These are phyloP conservation scores for Epsilonema sp. DNA, from an alignment of 2,888 invertebrate genomes.

Conservation along the genomic window DNA sequence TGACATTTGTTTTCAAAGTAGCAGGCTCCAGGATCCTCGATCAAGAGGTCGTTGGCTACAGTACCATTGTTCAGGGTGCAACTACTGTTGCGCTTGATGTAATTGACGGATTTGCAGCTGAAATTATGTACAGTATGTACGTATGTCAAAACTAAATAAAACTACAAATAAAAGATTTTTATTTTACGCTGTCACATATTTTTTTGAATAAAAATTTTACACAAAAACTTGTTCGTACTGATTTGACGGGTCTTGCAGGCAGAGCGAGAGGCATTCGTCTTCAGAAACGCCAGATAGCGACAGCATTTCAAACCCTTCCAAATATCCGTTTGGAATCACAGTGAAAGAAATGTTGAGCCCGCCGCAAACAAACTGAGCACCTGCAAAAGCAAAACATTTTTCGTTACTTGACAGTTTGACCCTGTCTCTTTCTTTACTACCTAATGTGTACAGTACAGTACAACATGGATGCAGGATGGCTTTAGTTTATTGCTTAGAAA, in stretches of 20 bases:
- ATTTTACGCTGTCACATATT: background rate
- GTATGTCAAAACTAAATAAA: too few relatives aligned
- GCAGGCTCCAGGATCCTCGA: background rate
- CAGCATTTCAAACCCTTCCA: background rate
- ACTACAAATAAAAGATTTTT: background rate
- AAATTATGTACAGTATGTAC: background rate
- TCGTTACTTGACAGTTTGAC: too few relatives aligned
- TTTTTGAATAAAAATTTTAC: background rate
- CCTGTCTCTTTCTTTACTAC: too few relatives aligned
- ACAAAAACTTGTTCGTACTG: background rate
- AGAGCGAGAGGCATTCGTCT: conserved; percentile 6
- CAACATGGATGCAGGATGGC: too few relatives aligned
- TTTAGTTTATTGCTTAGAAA: too few relatives aligned
- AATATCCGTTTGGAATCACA: background rate
- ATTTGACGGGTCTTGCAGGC: conserved; percentile 4
- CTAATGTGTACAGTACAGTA: too few relatives aligned
- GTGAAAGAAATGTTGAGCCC: background rate
- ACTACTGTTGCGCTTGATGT: background rate
- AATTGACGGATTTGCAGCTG: conserved; percentile 8
- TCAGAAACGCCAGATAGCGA: background rate
- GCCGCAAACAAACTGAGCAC: conserved; percentile 1
- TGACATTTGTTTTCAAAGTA: background rate
- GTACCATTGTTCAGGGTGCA: conserved; percentile 5
- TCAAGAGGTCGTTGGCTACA: background rate
- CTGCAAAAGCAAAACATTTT: background rate